phyloP scores from a whole-genome alignment of 2,113 vertebrate species.

The Ginglymostoma cirratum region DNA sequence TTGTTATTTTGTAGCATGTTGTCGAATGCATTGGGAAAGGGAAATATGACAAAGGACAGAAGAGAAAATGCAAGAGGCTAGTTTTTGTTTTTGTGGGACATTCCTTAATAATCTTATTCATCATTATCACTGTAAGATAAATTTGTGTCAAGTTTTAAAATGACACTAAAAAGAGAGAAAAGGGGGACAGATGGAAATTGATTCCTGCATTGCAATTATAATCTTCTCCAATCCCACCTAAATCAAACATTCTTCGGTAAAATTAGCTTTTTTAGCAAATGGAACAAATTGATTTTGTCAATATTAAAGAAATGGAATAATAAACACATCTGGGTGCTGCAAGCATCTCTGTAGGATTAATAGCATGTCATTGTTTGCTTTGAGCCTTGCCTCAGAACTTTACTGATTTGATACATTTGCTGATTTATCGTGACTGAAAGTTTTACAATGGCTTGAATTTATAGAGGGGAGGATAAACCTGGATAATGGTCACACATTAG shows the following conservation, averaged over 20 bases:
- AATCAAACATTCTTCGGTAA: background rate
- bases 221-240: background rate
- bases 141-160: background rate
- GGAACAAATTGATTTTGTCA: background rate
- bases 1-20: background rate
- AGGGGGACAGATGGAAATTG: background rate
- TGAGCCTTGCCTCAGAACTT: background rate
- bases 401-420: constrained; percentile 20
- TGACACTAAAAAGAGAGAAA: background rate
- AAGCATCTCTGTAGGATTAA: background rate
- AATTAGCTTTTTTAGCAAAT: background rate
- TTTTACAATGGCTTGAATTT: background rate
- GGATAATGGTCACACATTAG: background rate
- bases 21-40: background rate
- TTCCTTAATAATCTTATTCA: background rate
- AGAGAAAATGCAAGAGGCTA: background rate
- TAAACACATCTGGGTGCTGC: background rate
- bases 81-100: background rate
- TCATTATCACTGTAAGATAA: too few species aligned
- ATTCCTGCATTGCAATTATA: background rate
- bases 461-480: background rate
- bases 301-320: background rate
- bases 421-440: constrained; percentile 1
- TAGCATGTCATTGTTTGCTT: background rate
- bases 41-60: background rate